Base-by-base conservation (phyloP, 2,888 invertebrate genomes). In the Patella pellucida region DNA sequence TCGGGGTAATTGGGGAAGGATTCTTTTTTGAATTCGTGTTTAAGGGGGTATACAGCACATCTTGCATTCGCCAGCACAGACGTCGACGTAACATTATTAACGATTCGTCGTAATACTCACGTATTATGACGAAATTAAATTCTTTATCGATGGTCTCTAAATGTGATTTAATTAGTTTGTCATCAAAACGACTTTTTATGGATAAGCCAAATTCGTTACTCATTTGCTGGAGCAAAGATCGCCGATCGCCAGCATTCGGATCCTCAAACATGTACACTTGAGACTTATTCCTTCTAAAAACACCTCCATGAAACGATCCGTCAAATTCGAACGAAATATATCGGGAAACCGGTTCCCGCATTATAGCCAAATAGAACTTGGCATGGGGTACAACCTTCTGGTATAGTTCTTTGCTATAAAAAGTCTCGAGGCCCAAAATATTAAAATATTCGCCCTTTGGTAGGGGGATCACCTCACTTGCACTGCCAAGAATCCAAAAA, bases 311-410 rank as follows among this genome's bases (percentile, higher is more conserved):
- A 62, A 62, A 62, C 19, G 19, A 23, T 15, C 62, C 62, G 14
- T 62, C 62, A 62, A 62, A 62, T 62, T 62, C 62, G 62, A 62
- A 62, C 23, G 62, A 62, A 23, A 62, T 62, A 23, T 62, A 62
- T 23, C 62, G 62, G 11, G 9, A 9, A 12, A 62, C 62, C 3
- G 62, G 62, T 62, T 62, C 62, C 2, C 62, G 62, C 62, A 62
- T 62, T 9, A 62, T 62, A 23, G 62, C 62, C 23, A 62, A 16
- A 23, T 62, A 62, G 11, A 15, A 23, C 3, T 19, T 19, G 2
- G 9, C 23, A 23, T 62, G 19, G 2, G 62, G 62, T 23, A 62
- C 23, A 62, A 62, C 19, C 14, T 62, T 62, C 3, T 62, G 62
- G 23, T 62, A 62, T 23, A 62, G 62, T 0, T 7, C 9, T 23